phyloP scores from a whole-genome alignment of 2,888 invertebrate genomes.

The Coremacera marginata region DNA sequence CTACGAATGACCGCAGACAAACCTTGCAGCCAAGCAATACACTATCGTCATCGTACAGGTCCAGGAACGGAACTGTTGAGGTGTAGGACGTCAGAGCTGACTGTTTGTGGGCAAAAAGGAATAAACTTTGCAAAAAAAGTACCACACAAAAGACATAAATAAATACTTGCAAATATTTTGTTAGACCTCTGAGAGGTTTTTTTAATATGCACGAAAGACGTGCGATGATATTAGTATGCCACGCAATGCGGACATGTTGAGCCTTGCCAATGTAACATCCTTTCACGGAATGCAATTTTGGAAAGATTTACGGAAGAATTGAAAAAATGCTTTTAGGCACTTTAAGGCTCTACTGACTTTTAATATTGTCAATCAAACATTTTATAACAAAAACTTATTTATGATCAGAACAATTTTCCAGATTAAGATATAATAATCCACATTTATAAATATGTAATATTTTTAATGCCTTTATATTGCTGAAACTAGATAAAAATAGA shows the following conservation, averaged over 20 bases:
- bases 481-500: no score
- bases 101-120: not conserved
- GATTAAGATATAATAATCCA: no score
- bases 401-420: no score
- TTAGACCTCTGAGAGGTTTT: not conserved
- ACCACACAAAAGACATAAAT: not conserved
- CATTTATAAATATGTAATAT: no score
- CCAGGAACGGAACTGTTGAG: not conserved
- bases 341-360: no score
- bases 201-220: conserved; percentile 6
- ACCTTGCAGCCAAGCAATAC: not conserved
- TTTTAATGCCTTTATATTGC: no score
- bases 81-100: not conserved
- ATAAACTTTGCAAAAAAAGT: not conserved
- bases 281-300: not conserved
- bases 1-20: not conserved
- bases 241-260: not conserved
- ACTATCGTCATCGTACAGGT: not conserved
- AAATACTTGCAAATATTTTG: not conserved
- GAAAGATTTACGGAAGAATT: not conserved
- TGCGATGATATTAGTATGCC: conserved; percentile 15
- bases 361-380: no score
- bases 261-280: conserved; percentile 4
- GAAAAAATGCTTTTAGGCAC: no score
- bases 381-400: no score